These are phyloP conservation scores for Ophraella communa DNA, from an alignment of 2,888 invertebrate genomes.

Conservation along the genomic window DNA sequence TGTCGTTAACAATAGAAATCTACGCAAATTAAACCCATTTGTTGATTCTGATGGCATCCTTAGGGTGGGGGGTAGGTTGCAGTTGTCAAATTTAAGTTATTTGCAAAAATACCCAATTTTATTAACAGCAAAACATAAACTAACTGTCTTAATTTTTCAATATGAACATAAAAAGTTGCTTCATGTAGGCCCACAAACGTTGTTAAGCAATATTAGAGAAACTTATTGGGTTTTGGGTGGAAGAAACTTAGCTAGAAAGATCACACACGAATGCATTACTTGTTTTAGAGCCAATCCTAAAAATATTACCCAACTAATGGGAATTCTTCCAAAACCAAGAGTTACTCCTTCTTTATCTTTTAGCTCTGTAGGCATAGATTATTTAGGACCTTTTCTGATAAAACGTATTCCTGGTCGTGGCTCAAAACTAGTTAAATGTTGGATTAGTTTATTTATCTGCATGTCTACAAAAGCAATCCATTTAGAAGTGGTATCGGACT, in stretches of 20 bases:
- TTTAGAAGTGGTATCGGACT: too few relatives aligned
- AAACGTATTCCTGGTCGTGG: too few relatives aligned
- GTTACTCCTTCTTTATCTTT: conserved; percentile 26
- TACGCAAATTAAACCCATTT: too few relatives aligned
- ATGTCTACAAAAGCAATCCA: too few relatives aligned
- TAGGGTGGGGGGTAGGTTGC: too few relatives aligned
- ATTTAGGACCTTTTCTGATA: too few relatives aligned
- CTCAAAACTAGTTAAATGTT: too few relatives aligned
- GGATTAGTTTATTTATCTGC: too few relatives aligned
- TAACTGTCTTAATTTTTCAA: conserved; percentile 23
- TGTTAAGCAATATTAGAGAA: conserved; percentile 34
- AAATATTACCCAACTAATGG: conserved; percentile 25
- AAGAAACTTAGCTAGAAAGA: conserved; percentile 15
- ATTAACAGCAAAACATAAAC: conserved; percentile 18
- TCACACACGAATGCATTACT: conserved; percentile 23
- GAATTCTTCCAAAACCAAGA: conserved; percentile 26
- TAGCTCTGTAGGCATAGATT: too few relatives aligned
- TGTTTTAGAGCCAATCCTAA: conserved; percentile 29
- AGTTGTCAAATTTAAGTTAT: too few relatives aligned
- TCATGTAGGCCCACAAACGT: conserved; percentile 39
- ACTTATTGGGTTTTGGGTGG: conserved; percentile 11
- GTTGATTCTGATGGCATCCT: too few relatives aligned
- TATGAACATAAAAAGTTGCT: conserved; percentile 27
- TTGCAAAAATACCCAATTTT: conserved; percentile 29
- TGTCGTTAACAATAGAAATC: too few relatives aligned